A percentile compares a stretch with the other conserved stretches of the same genome.
Conservation (phyloP, 2,888 invertebrate species). For the Tenthredo livida region DNA sequence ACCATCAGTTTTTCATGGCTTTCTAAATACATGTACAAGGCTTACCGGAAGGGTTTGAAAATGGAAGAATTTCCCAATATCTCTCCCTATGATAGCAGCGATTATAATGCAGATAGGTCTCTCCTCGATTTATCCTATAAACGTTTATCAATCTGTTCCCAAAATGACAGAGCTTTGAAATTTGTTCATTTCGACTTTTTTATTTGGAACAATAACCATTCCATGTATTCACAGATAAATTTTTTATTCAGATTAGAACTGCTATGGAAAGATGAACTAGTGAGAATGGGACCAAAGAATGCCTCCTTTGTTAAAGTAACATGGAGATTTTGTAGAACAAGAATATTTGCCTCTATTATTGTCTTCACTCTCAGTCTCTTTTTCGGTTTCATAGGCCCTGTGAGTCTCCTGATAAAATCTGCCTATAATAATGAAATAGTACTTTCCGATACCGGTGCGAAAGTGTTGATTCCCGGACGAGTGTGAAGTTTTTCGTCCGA, state of each 20-base stretch:
- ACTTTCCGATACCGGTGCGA: too few relatives aligned
- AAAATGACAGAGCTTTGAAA: too few relatives aligned
- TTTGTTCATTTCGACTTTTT: background rate
- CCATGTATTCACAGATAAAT: background rate
- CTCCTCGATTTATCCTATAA: background rate
- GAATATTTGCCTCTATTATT: slow-evolving; percentile 76
- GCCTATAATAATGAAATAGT: background rate
- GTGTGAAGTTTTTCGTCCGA: too few relatives aligned
- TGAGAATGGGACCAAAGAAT: slow-evolving; percentile 75
- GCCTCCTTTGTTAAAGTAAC: slow-evolving; percentile 79
- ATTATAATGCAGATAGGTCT: slow-evolving; percentile 79
- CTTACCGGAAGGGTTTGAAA: slow-evolving; percentile 77
- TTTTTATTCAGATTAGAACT: slow-evolving; percentile 76
- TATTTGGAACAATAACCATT: background rate
- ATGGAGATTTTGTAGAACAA: slow-evolving; percentile 79
- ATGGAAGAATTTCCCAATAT: slow-evolving; percentile 75
- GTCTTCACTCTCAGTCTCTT: slow-evolving; percentile 76
- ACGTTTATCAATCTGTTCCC: background rate
- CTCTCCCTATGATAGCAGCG: slow-evolving; percentile 78
- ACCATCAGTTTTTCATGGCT: slow-evolving; percentile 80
- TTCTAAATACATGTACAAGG: slow-evolving; percentile 79
- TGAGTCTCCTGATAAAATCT: slow-evolving; percentile 70
- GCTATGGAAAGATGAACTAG: slow-evolving; percentile 80
- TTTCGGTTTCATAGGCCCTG: slow-evolving; percentile 80
- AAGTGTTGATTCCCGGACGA: too few relatives aligned